Base-by-base conservation (phyloP, 2,797 vertebrate species). In the Sebastes miniatus region DNA sequence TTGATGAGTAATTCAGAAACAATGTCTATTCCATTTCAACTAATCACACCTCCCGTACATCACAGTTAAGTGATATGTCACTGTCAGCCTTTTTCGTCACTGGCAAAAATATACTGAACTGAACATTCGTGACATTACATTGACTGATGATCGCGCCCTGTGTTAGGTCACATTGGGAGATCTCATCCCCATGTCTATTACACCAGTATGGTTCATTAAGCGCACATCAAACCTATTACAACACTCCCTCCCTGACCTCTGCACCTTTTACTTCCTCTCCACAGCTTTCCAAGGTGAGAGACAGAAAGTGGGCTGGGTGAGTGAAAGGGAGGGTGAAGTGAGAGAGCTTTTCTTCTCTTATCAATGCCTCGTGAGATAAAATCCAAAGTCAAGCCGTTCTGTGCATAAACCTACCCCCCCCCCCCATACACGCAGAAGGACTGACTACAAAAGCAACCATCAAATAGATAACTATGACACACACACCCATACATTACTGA, bases 341-440 rank as follows among this genome's bases (percentile, higher is more conserved):
- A 73, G 54, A 64, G n/a, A 56, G 71, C 65, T 83, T 85, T 83
- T 83, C 77, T 85, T 76, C 83, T 86, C 86, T 93, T 93, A 93
- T 93, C 89, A 79, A 83, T 22, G 56, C 52, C 52, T 36, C 9
- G 29, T 83, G 84, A 77, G 87, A 88, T 89, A 89, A 89, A 88
- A 86, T 81, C 61, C 79, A 84, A 87, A 89, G 88, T 79, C 76
- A 83, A 68, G 73, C 77, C 63, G 64, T 69, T 81, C 70, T 76
- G 52, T 13, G 36, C 71, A 39, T 66, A 70, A 76, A 3, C 62
- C 69, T n/a, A 64, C 69, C 64, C 16, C 36, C 39, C n/a, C n/a
- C 24, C n/a, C 2, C 14, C 32, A 61, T 36, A 47, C n/a, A n/a
- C n/a, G n/a, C n/a, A n/a, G n/a, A n/a, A n/a, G n/a, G n/a, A n/a